These are phyloP conservation scores for Eristalinus sepulchralis DNA, from an alignment of 2,888 invertebrate species.

Conservation along the genomic window DNA sequence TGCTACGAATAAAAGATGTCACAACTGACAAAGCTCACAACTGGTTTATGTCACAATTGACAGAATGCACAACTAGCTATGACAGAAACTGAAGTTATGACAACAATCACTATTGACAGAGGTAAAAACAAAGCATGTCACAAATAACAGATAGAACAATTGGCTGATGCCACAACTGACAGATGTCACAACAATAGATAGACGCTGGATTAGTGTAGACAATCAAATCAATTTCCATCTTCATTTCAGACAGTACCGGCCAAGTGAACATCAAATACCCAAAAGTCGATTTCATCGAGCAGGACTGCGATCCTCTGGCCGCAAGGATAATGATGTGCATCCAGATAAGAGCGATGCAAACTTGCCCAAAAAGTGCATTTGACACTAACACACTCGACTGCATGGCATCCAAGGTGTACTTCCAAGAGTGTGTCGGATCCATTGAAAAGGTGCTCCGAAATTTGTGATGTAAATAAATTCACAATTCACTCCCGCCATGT, in stretches of 20 bases:
- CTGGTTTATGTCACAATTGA: too few relatives aligned
- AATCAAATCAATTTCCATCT: background rate
- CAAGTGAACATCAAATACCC: conserved; percentile 30
- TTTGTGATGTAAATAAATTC: background rate
- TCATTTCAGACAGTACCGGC: conserved; percentile 27
- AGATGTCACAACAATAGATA: too few relatives aligned
- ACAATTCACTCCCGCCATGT: background rate
- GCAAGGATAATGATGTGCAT: conserved; percentile 41
- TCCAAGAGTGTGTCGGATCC: conserved; percentile 28
- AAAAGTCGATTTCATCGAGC: background rate
- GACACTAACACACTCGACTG: background rate
- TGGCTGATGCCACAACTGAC: too few relatives aligned
- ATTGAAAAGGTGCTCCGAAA: conserved; percentile 21
- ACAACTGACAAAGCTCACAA: too few relatives aligned
- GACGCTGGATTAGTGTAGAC: too few relatives aligned
- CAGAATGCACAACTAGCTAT: too few relatives aligned
- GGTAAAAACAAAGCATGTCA: too few relatives aligned
- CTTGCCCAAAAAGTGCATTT: background rate
- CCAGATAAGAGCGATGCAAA: conserved; percentile 32
- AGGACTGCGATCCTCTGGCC: conserved; percentile 1
- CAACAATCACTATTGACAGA: too few relatives aligned
- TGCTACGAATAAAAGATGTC: too few relatives aligned
- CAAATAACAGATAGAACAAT: too few relatives aligned
- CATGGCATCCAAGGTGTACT: background rate
- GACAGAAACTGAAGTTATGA: too few relatives aligned